Evolutionary conservation across 2,113 vertebrate genomes (phyloP).

Genomic region (Nycticryphes semicollaris): DNA sequence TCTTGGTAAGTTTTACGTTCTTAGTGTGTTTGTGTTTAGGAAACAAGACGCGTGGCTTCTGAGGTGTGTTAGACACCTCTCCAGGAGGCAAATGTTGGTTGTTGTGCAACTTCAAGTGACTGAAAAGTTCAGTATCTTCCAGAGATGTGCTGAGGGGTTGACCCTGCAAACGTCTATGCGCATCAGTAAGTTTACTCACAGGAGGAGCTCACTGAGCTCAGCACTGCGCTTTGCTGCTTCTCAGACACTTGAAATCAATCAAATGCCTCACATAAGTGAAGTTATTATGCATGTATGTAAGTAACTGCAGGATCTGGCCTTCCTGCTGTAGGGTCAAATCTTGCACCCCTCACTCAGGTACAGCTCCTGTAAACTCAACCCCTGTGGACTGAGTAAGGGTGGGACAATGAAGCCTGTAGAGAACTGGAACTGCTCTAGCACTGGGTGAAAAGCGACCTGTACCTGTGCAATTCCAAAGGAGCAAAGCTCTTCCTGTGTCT

Average conservation of each 20-base stretch:
- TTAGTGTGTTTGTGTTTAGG: not conserved
- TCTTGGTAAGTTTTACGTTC: conserved; percentile 87
- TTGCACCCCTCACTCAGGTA: conserved; percentile 30
- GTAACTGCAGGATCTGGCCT: not conserved
- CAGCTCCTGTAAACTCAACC: conserved; percentile 33
- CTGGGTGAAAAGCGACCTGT: not conserved
- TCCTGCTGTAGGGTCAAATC: conserved; percentile 9
- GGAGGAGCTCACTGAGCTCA: not conserved
- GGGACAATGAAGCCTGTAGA: conserved; percentile 10
- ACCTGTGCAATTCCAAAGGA: not conserved
- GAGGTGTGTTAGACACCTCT: not conserved
- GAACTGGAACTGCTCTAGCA: conserved; percentile 20
- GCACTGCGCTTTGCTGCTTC: not conserved
- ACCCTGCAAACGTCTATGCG: not conserved
- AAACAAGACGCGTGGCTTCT: not conserved
- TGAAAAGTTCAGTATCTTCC: not conserved
- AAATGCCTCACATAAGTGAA: not conserved
- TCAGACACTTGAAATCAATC: conserved; percentile 19
- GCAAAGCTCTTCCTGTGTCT: not conserved
- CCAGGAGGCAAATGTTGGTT: not conserved
- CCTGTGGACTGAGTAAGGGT: conserved; percentile 36
- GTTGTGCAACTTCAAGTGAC: not conserved
- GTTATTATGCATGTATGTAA: not conserved
- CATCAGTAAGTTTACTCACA: not conserved
- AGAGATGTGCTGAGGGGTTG: not conserved